Percentiles rank a stretch among this genome's conserved stretches.
Evolutionary conservation across 2,888 invertebrate species (phyloP).

Genomic region (Autographa pulchrina): DNA sequence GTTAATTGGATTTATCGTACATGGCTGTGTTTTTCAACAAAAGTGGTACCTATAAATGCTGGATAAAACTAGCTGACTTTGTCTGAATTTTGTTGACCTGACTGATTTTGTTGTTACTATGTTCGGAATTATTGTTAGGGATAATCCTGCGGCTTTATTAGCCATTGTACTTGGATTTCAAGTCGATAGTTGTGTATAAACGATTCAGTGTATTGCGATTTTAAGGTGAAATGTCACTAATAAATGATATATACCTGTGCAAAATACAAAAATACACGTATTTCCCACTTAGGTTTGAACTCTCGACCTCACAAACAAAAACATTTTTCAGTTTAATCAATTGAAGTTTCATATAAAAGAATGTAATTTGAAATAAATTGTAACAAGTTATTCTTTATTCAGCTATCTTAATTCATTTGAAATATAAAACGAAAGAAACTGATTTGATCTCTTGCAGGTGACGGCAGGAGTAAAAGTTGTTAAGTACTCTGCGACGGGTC

Average conservation of each 20-base stretch:
- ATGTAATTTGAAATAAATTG: not conserved
- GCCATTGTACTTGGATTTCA: conserved; percentile 4
- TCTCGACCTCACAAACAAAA: too few relatives aligned
- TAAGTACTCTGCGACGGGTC: not conserved
- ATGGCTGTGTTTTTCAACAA: conserved; percentile 4
- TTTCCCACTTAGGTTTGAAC: too few relatives aligned
- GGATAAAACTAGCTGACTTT: conserved; percentile 1
- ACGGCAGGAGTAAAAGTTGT: conserved; percentile 5
- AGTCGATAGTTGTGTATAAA: not conserved
- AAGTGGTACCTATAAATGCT: not conserved
- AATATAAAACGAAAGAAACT: conserved; percentile 6
- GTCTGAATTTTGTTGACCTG: conserved; percentile 2
- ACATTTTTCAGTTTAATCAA: too few relatives aligned
- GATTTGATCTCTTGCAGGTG: conserved; percentile 7
- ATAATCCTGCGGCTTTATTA: conserved; percentile 4
- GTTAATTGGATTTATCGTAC: conserved; percentile 4
- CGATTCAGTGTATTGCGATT: not conserved
- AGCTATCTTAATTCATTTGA: not conserved
- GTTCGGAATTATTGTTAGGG: conserved; percentile 4
- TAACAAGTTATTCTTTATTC: not conserved
- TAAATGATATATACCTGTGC: too few relatives aligned
- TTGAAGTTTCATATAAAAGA: not conserved
- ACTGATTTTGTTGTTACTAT: too few relatives aligned
- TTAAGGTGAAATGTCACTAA: too few relatives aligned
- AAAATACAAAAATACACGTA: too few relatives aligned